phyloP scores from a whole-genome alignment of 2,888 invertebrate genomes.

The Harmothoe impar region DNA sequence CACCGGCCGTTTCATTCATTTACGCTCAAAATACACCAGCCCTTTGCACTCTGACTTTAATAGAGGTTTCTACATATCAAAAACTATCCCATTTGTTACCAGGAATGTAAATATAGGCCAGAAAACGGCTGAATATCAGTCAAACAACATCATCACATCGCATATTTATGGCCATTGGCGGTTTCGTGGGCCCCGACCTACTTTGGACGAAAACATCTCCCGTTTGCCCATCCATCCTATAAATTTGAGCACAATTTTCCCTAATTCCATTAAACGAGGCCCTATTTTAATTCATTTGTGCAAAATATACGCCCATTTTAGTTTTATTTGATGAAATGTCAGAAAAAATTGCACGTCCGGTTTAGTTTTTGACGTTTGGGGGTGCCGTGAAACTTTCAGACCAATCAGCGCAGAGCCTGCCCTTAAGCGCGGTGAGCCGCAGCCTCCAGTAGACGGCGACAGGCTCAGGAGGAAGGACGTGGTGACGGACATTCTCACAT shows the following conservation, averaged over 20 bases:
- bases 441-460: slow-evolving; percentile 22
- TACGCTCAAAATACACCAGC: too few relatives aligned
- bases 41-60: too few relatives aligned
- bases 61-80: too few relatives aligned
- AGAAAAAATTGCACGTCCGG: slow-evolving; percentile 19
- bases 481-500: slow-evolving; percentile 22
- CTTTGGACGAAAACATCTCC: slow-evolving; percentile 24
- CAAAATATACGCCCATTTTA: neutral
- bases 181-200: slow-evolving; percentile 50
- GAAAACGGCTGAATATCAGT: slow-evolving; percentile 41
- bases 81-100: too few relatives aligned
- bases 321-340: neutral
- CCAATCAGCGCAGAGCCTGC: neutral
- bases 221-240: neutral
- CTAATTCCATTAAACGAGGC: too few relatives aligned
- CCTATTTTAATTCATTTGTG: too few relatives aligned
- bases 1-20: neutral
- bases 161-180: slow-evolving; percentile 27
- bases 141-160: neutral
- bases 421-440: neutral
- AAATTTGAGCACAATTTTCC: too few relatives aligned
- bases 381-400: slow-evolving; percentile 5
- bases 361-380: neutral
- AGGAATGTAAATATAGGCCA: too few relatives aligned
- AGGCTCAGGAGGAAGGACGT: slow-evolving; percentile 63